Conservation (phyloP, 1,140 invertebrate genomes). For the Brachystomella parvula region DNA sequence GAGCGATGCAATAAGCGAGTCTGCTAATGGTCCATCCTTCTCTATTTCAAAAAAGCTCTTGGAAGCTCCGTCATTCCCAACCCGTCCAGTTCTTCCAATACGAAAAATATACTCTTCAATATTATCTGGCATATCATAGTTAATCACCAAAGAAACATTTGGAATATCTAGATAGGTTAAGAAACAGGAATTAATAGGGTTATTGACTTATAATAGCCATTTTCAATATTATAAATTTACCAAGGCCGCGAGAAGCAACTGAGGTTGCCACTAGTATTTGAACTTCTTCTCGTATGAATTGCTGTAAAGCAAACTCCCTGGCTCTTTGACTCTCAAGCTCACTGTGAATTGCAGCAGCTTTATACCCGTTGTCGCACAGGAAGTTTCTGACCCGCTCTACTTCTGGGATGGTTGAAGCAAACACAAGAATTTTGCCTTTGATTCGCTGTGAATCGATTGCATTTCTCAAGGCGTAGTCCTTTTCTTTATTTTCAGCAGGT, state of each 20-base stretch:
- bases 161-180: constrained; percentile 55
- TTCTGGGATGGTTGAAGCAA: constrained; percentile 79
- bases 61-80: constrained; percentile 81
- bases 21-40: constrained; percentile 7
- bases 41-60: constrained; percentile 70
- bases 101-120: constrained; percentile 93
- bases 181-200: background rate
- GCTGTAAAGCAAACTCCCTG: constrained; percentile 72
- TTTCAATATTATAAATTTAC: constrained; percentile 42
- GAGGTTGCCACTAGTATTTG: constrained; percentile 82
- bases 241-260: constrained; percentile 81
- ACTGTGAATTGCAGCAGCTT: constrained; percentile 84
- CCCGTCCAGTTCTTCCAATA: constrained; percentile 86
- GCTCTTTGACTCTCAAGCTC: constrained; percentile 74
- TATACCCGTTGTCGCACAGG: constrained; percentile 58
- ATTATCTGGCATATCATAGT: constrained; percentile 78
- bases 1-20: background rate
- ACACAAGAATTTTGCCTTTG: constrained; percentile 65
- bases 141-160: constrained; percentile 77
- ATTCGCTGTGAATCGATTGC: constrained; percentile 55
- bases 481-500: constrained; percentile 64
- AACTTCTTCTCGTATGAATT: constrained; percentile 66
- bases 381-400: constrained; percentile 78
- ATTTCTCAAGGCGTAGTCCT: constrained; percentile 61
- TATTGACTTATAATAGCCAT: background rate